Evolutionary conservation across 2,797 vertebrate species (phyloP), one percentile per base, ranked within the genome.

Genomic region (Sibirionetta formosa): DNA sequence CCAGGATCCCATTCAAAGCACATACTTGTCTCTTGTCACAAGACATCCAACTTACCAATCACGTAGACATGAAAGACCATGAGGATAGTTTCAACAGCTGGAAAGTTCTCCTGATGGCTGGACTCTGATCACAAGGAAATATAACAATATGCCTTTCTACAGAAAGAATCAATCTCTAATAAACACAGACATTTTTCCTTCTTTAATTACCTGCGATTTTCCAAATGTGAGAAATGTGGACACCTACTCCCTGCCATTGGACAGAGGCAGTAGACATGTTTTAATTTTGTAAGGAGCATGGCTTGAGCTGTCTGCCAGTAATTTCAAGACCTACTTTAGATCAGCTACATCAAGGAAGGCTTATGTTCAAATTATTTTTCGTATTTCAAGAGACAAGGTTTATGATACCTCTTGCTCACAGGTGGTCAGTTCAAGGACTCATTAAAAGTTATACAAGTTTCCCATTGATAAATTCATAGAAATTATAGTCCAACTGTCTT

Each of bases 391-490:
- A 97, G 93, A 46, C 94, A 96, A 86, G 96, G 91, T 90, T 92
- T 88, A 61, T 4, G 56, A 70, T 92, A 72, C 35, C 44, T 82
- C 92, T 95, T 95, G 96, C 95, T 97, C 94, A 90, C 96, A 97
- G 95, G 95, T 97, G 91, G 92, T 95, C 93, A 86, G 93, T 97
- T 98, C 94, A 94, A 86, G 87, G 91, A 94, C 93, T 98, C 96
- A 96, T 97, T 97, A 97, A 96, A 98, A 98, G 92, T 98, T 96
- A 93, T 54, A 97, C 94, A 98, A 97, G 84, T 97, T 98, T 94
- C 83, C 82, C 97, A 97, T 96, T 97, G 97, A 98, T 97, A 96
- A 97, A 90, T 94, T 88, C 4, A 63, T 81, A 93, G 91, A 96
- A 98, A 97, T 97, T 94, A 87, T 31, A 91, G 86, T 76, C 89